Percentiles rank a stretch among this genome's conserved stretches.
These are phyloP conservation scores for Ursus arctos DNA, from an alignment of 2,113 vertebrate genomes.

Conservation along the genomic window DNA sequence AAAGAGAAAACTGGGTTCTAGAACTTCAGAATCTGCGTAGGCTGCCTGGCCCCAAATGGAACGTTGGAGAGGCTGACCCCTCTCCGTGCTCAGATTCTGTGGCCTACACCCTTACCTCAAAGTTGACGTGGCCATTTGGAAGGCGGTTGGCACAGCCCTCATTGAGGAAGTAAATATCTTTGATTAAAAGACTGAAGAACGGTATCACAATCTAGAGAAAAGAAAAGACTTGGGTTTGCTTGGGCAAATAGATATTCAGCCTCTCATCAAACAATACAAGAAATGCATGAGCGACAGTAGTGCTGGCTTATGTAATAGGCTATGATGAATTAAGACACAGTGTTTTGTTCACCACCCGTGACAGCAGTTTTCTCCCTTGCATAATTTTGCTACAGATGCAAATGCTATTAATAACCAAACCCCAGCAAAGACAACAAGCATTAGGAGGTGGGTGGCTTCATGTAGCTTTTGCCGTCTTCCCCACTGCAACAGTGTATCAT, in stretches of 20 bases:
- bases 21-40: too few species aligned
- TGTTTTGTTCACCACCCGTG: not conserved
- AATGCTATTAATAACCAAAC: not conserved
- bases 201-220: constrained; percentile 95
- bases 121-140: constrained; percentile 95
- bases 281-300: not conserved
- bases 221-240: constrained; percentile 55
- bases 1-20: not conserved
- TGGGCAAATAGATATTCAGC: not conserved
- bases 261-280: not conserved
- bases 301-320: not conserved
- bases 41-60: not conserved
- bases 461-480: not conserved
- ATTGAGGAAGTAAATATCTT: constrained; percentile 98
- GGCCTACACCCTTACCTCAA: constrained; percentile 89
- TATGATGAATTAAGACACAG: not conserved
- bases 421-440: not conserved
- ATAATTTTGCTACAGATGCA: not conserved
- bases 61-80: fast-evolving
- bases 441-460: not conserved
- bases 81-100: not conserved
- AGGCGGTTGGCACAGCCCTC: constrained; percentile 95
- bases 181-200: constrained; percentile 98
- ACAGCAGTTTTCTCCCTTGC: not conserved
- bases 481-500: not conserved